Base-by-base conservation (phyloP, 2,888 invertebrate species). In the Apamea crenata region DNA sequence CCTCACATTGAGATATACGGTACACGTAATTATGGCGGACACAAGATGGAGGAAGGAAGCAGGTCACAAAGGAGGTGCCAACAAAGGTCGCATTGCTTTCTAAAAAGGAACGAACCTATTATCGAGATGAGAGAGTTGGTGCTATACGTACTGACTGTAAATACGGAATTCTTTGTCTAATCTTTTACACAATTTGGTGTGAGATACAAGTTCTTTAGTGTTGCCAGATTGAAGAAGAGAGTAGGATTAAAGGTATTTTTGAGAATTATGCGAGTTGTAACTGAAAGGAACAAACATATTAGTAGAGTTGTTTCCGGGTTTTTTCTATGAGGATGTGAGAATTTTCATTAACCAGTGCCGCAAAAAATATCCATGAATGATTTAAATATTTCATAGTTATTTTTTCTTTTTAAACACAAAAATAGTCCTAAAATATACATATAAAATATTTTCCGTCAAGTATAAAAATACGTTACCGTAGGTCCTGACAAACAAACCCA, bases 41-140 rank as follows among this genome's bases (percentile, higher is more conserved):
- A 70, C 67, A 63, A 81, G 77, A 82, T 82, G 67, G 71, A 81
- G 87, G 87, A 84, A 87, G 84, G 82, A 85, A 85, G 47, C 47
- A 44, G n/a, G 61, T 40, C 65, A 78, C 84, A 89, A 87, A 85
- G 69, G 73, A 65, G 76, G 65, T 66, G 87, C 44, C 67, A 74
- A 86, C 84, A 88, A 86, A 88, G 80, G 53, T 67, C 73, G 77
- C 74, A 25, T 66, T 69, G 69, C 76, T 74, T 56, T 75, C 78
- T 56, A 71, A 80, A 78, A 77, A 84, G 69, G 63, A 73, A 69
- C 74, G 66, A 76, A 67, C 75, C 66, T 82, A 82, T 81, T 85
- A 82, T 36, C 61, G 76, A 61, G 72, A 74, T 67, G 67, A 72
- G 56, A 81, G 77, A 70, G 66, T 78, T 82, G 53, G 63, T 67